These are phyloP conservation scores for Procavia capensis DNA, from an alignment of 2,113 vertebrate genomes.

Conservation along the genomic window DNA sequence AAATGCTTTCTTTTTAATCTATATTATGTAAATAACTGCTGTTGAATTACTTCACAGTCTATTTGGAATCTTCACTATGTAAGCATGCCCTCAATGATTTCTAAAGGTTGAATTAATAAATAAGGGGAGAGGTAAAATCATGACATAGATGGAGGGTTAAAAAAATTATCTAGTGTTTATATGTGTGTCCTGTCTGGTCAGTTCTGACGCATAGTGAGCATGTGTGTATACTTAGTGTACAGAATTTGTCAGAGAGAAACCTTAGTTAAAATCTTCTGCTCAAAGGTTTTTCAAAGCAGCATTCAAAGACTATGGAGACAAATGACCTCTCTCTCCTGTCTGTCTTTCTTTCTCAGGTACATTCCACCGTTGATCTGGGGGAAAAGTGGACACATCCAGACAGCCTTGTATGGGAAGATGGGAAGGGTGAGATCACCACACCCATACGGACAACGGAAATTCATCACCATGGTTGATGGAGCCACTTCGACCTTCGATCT, in stretches of 20 bases:
- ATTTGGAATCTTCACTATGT: slow-evolving; percentile 1
- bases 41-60: slow-evolving; percentile 39
- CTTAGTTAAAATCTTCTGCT: background rate
- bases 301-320: background rate
- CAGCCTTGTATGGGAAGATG: slow-evolving; percentile 97
- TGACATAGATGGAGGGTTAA: background rate
- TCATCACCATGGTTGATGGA: slow-evolving; percentile 96
- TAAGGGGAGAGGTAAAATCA: background rate
- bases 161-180: background rate
- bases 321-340: slow-evolving; percentile 33
- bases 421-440: slow-evolving; percentile 96
- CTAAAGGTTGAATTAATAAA: slow-evolving; percentile 12
- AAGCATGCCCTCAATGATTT: background rate
- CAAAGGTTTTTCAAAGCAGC: background rate
- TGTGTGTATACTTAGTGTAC: background rate
- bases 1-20: slow-evolving; percentile 37
- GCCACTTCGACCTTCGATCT: slow-evolving; percentile 98
- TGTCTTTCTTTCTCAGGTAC: slow-evolving; percentile 90
- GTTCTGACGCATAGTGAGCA: background rate
- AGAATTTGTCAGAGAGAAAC: background rate
- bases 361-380: slow-evolving; percentile 98
- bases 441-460: slow-evolving; percentile 95
- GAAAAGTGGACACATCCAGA: slow-evolving; percentile 98
- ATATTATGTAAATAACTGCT: background rate
- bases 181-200: background rate